Percentiles rank a stretch among this genome's conserved stretches.
Evolutionary conservation across 2,888 invertebrate genomes (phyloP).

Genomic region (Amaurobius ferox): DNA sequence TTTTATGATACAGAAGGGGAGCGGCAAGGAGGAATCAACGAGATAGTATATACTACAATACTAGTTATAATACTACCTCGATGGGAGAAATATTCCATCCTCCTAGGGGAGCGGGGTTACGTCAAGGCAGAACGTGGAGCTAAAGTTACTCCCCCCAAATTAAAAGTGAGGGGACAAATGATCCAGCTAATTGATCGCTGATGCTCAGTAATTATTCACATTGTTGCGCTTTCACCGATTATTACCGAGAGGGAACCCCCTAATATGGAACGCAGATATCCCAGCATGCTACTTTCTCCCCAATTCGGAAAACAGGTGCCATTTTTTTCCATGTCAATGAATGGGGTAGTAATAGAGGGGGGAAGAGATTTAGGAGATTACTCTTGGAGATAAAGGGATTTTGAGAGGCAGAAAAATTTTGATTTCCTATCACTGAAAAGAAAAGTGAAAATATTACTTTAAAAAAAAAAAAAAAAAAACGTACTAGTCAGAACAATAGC

Average conservation of each 20-base stretch:
- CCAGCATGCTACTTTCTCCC: neutral
- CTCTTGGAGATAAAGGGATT: no score
- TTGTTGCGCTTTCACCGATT: conserved; percentile 1
- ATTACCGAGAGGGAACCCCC: neutral
- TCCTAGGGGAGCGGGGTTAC: no score
- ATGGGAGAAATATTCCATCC: no score
- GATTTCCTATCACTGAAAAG: no score
- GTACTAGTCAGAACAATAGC: no score
- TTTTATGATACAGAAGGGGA: no score
- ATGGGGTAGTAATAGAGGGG: conserved; percentile 4
- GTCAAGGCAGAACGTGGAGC: neutral
- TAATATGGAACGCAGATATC: neutral
- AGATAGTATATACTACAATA: no score
- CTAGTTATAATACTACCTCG: no score
- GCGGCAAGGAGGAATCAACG: no score
- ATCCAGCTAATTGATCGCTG: neutral
- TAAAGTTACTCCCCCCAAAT: neutral
- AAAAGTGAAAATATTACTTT: no score
- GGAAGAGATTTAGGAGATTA: neutral
- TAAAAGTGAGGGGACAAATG: conserved; percentile 11
- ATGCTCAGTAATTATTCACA: conserved; percentile 14
- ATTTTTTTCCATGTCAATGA: neutral
- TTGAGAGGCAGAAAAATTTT: no score
- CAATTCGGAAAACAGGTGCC: conserved; percentile 8
- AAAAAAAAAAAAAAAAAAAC: no score